Conservation (phyloP, 64 coral and sea anemone species). For the Dendrophyllia cribrosa region DNA sequence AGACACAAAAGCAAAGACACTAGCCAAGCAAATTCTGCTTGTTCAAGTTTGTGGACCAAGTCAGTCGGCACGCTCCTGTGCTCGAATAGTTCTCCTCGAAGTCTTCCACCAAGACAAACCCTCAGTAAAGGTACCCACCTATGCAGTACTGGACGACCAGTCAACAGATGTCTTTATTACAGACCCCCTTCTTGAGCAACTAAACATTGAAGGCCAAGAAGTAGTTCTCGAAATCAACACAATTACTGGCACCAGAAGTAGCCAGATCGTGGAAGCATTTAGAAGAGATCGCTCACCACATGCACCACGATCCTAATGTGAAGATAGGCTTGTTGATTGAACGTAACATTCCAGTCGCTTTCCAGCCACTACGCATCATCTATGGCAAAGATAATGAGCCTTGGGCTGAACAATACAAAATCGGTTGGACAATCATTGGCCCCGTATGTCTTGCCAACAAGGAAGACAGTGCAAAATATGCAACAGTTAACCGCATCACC, state of each 20-base stretch:
- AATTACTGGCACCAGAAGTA: too few relatives aligned
- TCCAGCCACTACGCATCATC: slow-evolving; percentile 28
- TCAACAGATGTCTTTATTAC: slow-evolving; percentile 42
- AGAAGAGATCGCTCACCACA: too few relatives aligned
- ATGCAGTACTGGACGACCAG: slow-evolving; percentile 40
- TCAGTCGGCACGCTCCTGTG: slow-evolving; percentile 12
- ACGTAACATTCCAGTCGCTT: too few relatives aligned
- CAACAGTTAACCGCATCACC: slow-evolving; percentile 31
- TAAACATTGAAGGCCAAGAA: slow-evolving; percentile 5
- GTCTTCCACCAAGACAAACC: slow-evolving; percentile 58
- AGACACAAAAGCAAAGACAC: too few relatives aligned
- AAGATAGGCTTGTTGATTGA: too few relatives aligned
- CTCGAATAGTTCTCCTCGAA: slow-evolving; percentile 50
- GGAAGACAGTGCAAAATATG: background rate
- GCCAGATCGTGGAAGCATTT: too few relatives aligned
- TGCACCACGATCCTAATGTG: too few relatives aligned
- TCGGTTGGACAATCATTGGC: slow-evolving; percentile 62
- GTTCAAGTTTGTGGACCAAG: slow-evolving; percentile 56
- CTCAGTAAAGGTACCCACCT: background rate
- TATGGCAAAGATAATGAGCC: slow-evolving; percentile 26
- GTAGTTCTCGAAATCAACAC: slow-evolving; percentile 35
- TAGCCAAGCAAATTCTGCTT: slow-evolving; percentile 27
- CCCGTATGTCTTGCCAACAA: slow-evolving; percentile 39
- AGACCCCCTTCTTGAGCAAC: slow-evolving; percentile 28
- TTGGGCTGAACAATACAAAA: slow-evolving; percentile 63